These are phyloP conservation scores for Synanthedon vespiformis DNA, from an alignment of 2,888 invertebrate species.

Conservation along the genomic window DNA sequence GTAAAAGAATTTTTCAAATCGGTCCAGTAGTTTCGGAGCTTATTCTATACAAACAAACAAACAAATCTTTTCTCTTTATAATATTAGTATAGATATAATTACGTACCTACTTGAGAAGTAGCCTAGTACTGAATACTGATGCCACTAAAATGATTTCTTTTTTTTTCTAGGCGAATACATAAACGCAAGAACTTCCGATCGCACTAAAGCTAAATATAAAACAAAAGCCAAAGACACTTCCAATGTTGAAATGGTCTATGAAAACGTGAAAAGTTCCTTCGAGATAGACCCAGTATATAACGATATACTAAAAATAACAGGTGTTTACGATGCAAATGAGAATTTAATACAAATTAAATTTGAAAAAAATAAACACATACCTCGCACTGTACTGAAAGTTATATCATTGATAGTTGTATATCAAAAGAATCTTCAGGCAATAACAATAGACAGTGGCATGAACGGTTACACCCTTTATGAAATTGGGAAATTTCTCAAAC, in stretches of 20 bases:
- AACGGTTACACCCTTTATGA: conserved; percentile 23
- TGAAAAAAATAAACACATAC: conserved; percentile 21
- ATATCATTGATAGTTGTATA: conserved; percentile 26
- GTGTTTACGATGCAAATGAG: conserved; percentile 19
- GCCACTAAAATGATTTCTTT: not conserved
- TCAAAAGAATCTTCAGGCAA: conserved; percentile 16
- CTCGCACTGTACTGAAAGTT: conserved; percentile 24
- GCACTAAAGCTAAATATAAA: conserved; percentile 14
- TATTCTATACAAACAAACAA: too few species aligned
- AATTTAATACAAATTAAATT: conserved; percentile 29
- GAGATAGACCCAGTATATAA: not conserved
- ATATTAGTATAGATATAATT: too few species aligned
- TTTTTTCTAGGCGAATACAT: conserved; percentile 23
- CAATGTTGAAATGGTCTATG: not conserved
- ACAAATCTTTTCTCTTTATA: too few species aligned
- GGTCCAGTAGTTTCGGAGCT: too few species aligned
- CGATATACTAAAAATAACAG: conserved; percentile 13
- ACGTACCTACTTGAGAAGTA: too few species aligned
- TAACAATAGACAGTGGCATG: conserved; percentile 27
- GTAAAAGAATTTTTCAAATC: too few species aligned
- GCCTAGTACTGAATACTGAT: too few species aligned
- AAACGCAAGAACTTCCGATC: conserved; percentile 11
- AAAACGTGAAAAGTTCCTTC: not conserved
- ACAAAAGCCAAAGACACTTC: conserved; percentile 4
- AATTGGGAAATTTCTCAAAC: conserved; percentile 22